phyloP scores from a whole-genome alignment of 2,797 vertebrate genomes.

The Erpetoichthys calabaricus region DNA sequence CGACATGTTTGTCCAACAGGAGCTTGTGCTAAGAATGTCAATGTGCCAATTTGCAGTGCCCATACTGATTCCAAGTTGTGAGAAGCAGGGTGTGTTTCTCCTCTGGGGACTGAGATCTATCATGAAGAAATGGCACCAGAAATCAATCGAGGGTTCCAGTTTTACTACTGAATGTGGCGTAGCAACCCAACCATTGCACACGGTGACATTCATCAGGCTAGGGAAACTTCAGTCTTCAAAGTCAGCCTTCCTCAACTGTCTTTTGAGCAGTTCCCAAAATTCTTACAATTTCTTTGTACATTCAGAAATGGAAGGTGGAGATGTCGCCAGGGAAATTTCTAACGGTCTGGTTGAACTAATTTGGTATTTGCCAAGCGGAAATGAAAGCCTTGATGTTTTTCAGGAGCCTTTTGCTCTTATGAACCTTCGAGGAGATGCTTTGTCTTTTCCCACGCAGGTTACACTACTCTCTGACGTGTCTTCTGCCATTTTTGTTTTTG shows the following conservation, averaged over 20 bases:
- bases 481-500: slow-evolving; percentile 32
- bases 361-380: slow-evolving; percentile 34
- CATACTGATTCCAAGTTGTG: slow-evolving; percentile 42
- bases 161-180: slow-evolving; percentile 26
- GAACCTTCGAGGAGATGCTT: slow-evolving; percentile 33
- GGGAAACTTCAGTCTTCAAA: slow-evolving; percentile 26
- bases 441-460: slow-evolving; percentile 31
- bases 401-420: slow-evolving; percentile 31
- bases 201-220: background rate
- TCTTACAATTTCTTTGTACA: slow-evolving; percentile 34
- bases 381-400: slow-evolving; percentile 22
- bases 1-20: slow-evolving; percentile 57
- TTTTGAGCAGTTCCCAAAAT: slow-evolving; percentile 21
- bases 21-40: slow-evolving; percentile 56
- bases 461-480: slow-evolving; percentile 30
- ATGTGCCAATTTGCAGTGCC: slow-evolving; percentile 68
- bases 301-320: slow-evolving; percentile 26
- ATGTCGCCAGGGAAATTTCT: slow-evolving; percentile 8
- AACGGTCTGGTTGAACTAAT: slow-evolving; percentile 32
- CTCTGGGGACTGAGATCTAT: slow-evolving; percentile 36
- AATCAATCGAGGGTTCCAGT: slow-evolving; percentile 17
- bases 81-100: slow-evolving; percentile 17
- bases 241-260: slow-evolving; percentile 32
- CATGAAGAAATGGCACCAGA: slow-evolving; percentile 31
- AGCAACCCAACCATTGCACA: slow-evolving; percentile 7